Base-by-base conservation (phyloP, 2,888 invertebrate species). In the Sturmia bella region DNA sequence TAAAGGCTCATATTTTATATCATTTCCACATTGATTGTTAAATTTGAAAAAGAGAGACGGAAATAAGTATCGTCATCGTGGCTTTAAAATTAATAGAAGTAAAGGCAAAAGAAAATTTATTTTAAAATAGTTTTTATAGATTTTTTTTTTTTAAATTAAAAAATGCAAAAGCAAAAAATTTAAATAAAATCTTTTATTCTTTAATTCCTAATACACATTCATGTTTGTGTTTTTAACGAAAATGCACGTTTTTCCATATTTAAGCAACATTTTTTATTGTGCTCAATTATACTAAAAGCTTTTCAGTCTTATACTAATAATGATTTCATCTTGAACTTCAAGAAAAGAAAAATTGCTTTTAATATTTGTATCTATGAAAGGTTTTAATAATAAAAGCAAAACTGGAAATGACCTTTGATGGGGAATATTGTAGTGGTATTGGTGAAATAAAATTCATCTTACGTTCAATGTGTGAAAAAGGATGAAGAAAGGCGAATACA, bases 201-300 rank as follows among this genome's bases (percentile, higher is more conserved):
- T 4, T 27, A 27, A 32, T 32, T 32, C 32, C 9, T 32, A 27
- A 27, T 39, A 21, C 17, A 11, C 21, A 41, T 5, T 9, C n/a
- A n/a, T 6, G 21, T 3, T 59, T 61, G 41, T 15, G 2, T 21
- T 43, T 17, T 9, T 13, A 45, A 7, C 45, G 12, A n/a, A 43
- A 43, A 43, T 43, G 48, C 48, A 64, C 48, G 37, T 66, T 45
- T 57, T 15, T 27, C 19, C 66, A 54, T 43, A 43, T 59, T 64
- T 64, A 32, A 32, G 32, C 9, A 9, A 32, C 5, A 43, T 72
- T 61, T 79, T 45, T 66, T 70, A 68, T 66, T 41, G 52, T 52
- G 76, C 61, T 56, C 72, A 81, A 76, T 81, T 72, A 76, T 73
- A 73, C 48, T 81, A 81, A 81, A 76, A 76, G 80, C 72, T 81